Base-by-base conservation (phyloP, 2,113 vertebrate genomes). In the Callipepla squamata region DNA sequence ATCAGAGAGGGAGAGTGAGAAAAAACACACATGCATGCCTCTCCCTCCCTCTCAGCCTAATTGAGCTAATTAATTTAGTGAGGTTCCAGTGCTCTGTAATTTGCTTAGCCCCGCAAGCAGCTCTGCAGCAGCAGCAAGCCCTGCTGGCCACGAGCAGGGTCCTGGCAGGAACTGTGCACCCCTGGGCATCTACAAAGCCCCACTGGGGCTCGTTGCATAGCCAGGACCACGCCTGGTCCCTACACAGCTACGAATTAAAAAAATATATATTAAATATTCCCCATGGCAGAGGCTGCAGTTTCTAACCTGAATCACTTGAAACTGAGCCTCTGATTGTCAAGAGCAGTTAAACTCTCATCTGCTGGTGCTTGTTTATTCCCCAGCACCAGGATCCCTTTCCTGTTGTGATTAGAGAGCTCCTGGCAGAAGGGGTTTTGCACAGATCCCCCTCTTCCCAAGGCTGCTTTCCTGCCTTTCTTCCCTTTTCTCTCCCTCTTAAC, bases 41-140 rank as follows among this genome's bases (percentile, higher is more conserved):
- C 91, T 91, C 57, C 85, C 74, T 73, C 65, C 78, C 80, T 88
- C 79, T 51, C 81, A 89, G 92, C 70, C 84, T 95, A 80, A 92
- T 62, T 65, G 77, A 65, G 75, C 87, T 96, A 95, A 96, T 94
- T 95, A 93, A 95, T 92, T 96, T 95, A 93, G 78, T 47, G 40
- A 80, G 85, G 93, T 92, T 15, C 40, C 85, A 85, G 84, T 8
- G 14, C 66, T 10, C 87, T 51, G 69, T 84, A 76, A 94, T 91
- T 95, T 90, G 78, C 80, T 87, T 94, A 80, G 93, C 93, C 87
- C 74, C 13, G 44, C 65, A 87, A 45, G 85, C 66, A 85, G 69
- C 70, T 70, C 65, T 8, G 1, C 48, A 87, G 86, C 83, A 70
- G 70, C 80, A 73, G 58, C 18, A 69, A 53, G 51, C 8, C 59